A percentile compares a stretch with the other conserved stretches of the same genome.
These are phyloP conservation scores for Enteromius unitaeniatus DNA, from an alignment of 2,797 vertebrate genomes.

Conservation along the genomic window DNA sequence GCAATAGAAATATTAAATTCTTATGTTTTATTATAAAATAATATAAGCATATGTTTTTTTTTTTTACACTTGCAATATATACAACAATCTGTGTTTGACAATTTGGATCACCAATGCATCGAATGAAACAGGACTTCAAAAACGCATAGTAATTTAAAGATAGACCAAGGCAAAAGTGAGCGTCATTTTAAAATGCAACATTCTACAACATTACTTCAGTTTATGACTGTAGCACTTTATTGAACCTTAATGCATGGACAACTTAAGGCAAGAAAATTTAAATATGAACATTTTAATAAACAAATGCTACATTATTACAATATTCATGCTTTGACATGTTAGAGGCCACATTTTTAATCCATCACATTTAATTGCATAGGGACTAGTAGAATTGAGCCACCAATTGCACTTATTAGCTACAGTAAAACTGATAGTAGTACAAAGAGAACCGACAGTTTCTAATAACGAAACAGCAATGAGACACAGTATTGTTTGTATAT, in stretches of 20 bases:
- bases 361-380: conserved; percentile 32
- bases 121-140: background rate
- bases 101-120: background rate
- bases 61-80: conserved; percentile 35
- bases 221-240: background rate
- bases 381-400: background rate
- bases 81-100: conserved; percentile 8
- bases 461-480: background rate
- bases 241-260: background rate
- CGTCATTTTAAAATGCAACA: background rate
- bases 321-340: background rate
- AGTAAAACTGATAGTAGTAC: background rate
- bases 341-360: background rate
- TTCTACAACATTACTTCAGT: background rate
- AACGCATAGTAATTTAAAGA: background rate
- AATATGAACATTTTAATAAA: background rate
- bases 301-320: conserved; percentile 17
- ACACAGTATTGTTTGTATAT: background rate
- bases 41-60: conserved; percentile 25
- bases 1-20: background rate
- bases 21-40: conserved; percentile 56
- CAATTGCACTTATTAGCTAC: conserved; percentile 25
- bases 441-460: background rate
- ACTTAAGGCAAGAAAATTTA: background rate
- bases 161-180: background rate